A percentile compares a stretch with the other conserved stretches of the same genome.
These are phyloP conservation scores for Rhogogaster chlorosoma DNA, from an alignment of 2,888 invertebrate genomes.

Conservation along the genomic window DNA sequence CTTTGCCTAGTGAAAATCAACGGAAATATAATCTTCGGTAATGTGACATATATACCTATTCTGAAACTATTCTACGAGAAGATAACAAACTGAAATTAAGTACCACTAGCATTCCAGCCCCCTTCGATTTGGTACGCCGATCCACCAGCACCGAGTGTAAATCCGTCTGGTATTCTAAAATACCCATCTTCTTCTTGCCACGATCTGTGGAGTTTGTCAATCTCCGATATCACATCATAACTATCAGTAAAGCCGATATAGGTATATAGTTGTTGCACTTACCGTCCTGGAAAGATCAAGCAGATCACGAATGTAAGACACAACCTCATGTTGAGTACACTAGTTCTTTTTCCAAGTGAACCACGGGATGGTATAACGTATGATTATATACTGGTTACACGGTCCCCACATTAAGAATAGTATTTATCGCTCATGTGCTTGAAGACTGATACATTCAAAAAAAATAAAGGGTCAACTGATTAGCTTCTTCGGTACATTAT, in stretches of 20 bases:
- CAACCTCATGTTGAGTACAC: not conserved
- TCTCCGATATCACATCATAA: not conserved
- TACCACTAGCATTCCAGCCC: conserved; percentile 82
- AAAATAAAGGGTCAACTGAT: too few relatives aligned
- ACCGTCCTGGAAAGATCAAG: not conserved
- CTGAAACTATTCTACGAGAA: not conserved
- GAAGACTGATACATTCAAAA: too few relatives aligned
- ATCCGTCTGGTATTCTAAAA: conserved; percentile 61
- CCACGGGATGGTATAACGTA: not conserved
- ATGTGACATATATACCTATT: not conserved
- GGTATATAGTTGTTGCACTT: not conserved
- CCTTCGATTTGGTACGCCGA: conserved; percentile 84
- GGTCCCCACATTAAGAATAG: not conserved
- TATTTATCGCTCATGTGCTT: not conserved
- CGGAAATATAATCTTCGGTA: not conserved
- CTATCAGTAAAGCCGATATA: not conserved
- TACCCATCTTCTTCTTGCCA: conserved; percentile 39
- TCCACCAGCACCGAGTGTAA: conserved; percentile 72
- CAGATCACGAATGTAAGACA: not conserved
- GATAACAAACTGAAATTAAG: conserved; percentile 69
- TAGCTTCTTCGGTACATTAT: too few relatives aligned
- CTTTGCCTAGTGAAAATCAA: conserved; percentile 79
- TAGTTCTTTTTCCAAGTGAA: not conserved
- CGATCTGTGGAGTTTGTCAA: not conserved
- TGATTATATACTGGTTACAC: not conserved